These are phyloP conservation scores for Anastrepha obliqua DNA, from an alignment of 1,140 invertebrate species.

Conservation along the genomic window DNA sequence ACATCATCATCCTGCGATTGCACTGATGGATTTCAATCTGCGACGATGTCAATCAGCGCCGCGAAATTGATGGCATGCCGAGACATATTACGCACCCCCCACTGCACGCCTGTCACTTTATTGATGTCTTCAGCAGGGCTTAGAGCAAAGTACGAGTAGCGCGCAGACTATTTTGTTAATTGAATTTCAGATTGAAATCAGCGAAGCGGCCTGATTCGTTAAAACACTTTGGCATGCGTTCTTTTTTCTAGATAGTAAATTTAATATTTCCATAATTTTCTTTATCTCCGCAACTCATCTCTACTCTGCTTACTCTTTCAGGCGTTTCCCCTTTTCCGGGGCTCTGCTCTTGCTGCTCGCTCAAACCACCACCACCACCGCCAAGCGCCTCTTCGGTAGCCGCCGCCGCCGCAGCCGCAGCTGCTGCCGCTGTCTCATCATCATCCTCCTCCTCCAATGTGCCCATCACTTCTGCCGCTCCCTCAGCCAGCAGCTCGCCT, in stretches of 20 bases:
- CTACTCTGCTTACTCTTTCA: slow-evolving; percentile 52
- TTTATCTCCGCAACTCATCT: neutral
- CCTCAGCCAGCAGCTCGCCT: slow-evolving; percentile 62
- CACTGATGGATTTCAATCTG: slow-evolving; percentile 2
- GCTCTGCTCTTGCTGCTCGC: slow-evolving; percentile 85
- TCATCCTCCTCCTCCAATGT: slow-evolving; percentile 56
- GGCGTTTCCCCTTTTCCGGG: slow-evolving; percentile 79
- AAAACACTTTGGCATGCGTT: neutral
- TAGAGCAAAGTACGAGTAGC: neutral
- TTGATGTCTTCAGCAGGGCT: neutral
- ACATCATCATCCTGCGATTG: neutral
- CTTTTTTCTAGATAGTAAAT: no score
- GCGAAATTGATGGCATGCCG: neutral
- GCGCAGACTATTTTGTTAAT: neutral
- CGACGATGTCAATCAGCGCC: neutral
- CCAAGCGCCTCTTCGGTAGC: neutral
- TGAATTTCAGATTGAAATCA: slow-evolving; percentile 1
- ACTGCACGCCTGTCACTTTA: neutral
- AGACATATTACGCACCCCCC: neutral
- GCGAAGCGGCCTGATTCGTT: neutral
- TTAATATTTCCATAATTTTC: neutral
- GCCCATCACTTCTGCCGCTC: neutral
- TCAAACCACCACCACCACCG: slow-evolving; percentile 75
- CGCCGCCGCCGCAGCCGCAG: slow-evolving; percentile 48
- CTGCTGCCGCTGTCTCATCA: slow-evolving; percentile 1